Percentiles rank a stretch among this genome's conserved stretches.
These are phyloP conservation scores for Lerema accius DNA, from an alignment of 1,140 invertebrate genomes.

Conservation along the genomic window DNA sequence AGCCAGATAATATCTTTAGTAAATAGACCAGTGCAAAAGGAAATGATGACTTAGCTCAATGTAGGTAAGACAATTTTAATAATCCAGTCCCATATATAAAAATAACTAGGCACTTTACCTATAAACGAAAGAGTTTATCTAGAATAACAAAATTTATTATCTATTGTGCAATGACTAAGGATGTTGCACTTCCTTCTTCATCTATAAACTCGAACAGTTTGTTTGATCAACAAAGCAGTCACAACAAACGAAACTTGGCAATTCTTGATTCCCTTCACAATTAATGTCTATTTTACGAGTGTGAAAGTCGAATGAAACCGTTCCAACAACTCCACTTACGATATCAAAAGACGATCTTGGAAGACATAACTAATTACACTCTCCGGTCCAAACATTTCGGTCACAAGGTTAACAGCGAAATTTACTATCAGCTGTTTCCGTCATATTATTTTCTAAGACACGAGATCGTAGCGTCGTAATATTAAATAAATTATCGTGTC, in stretches of 20 bases:
- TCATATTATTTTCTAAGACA: conserved; percentile 33
- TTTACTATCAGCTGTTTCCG: conserved; percentile 38
- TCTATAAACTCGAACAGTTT: not conserved
- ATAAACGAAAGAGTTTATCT: too few relatives aligned
- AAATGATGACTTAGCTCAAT: too few relatives aligned
- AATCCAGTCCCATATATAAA: too few relatives aligned
- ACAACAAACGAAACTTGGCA: not conserved
- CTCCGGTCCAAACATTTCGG: conserved; percentile 26
- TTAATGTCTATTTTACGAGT: not conserved
- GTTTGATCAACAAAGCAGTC: not conserved
- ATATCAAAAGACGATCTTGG: conserved; percentile 6
- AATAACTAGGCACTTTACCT: too few relatives aligned
- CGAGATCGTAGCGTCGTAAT: conserved; percentile 28
- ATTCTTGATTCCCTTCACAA: not conserved
- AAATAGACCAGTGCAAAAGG: too few relatives aligned
- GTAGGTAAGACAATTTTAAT: too few relatives aligned
- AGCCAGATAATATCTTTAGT: too few relatives aligned
- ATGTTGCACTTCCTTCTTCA: not conserved
- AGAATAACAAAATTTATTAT: conserved; percentile 17
- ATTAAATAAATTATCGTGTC: conserved; percentile 51
- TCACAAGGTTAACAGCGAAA: conserved; percentile 39
- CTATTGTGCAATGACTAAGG: not conserved
- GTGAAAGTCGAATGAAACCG: not conserved
- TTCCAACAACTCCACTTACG: not conserved
- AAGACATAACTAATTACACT: conserved; percentile 11